Evolutionary conservation across 2,797 vertebrate species (phyloP).

Genomic region (Muraenolepis orangiensis): DNA sequence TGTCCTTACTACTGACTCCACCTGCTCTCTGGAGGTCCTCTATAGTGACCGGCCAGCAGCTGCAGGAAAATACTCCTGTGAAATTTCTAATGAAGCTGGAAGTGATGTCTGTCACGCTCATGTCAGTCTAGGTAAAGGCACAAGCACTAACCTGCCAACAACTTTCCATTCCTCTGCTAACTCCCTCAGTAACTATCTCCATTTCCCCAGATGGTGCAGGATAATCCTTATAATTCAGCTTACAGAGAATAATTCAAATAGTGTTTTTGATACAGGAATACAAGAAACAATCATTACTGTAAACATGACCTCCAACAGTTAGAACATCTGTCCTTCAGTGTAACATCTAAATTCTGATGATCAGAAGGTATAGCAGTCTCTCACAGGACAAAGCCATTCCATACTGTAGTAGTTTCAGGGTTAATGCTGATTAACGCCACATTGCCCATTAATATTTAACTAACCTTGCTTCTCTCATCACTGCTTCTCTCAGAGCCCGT

Average conservation of each 20-base stretch:
- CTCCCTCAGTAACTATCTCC: too few relatives aligned
- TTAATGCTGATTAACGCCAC: slow-evolving; percentile 9
- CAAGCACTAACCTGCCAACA: slow-evolving; percentile 18
- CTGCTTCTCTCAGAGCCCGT: slow-evolving; percentile 65
- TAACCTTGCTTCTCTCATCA: slow-evolving; percentile 38
- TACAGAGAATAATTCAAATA: too few relatives aligned
- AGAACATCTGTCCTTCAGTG: slow-evolving; percentile 55
- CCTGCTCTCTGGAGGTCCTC: slow-evolving; percentile 70
- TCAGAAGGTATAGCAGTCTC: neutral
- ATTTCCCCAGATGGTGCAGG: slow-evolving; percentile 15
- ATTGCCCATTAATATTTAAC: slow-evolving; percentile 20
- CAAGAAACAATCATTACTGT: neutral
- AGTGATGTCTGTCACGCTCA: slow-evolving; percentile 51
- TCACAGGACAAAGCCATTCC: slow-evolving; percentile 18
- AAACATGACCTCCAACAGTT: neutral
- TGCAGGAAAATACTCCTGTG: slow-evolving; percentile 85
- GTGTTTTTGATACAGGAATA: too few relatives aligned
- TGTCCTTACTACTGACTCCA: slow-evolving; percentile 81
- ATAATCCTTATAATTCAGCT: too few relatives aligned
- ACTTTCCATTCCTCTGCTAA: neutral
- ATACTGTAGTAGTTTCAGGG: too few relatives aligned
- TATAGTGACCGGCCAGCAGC: slow-evolving; percentile 70
- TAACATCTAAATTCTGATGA: neutral
- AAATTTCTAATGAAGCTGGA: slow-evolving; percentile 81
- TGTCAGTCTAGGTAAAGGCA: slow-evolving; percentile 49